phyloP scores from a whole-genome alignment of 2,888 invertebrate species.

The Drosophila percnosoma region DNA sequence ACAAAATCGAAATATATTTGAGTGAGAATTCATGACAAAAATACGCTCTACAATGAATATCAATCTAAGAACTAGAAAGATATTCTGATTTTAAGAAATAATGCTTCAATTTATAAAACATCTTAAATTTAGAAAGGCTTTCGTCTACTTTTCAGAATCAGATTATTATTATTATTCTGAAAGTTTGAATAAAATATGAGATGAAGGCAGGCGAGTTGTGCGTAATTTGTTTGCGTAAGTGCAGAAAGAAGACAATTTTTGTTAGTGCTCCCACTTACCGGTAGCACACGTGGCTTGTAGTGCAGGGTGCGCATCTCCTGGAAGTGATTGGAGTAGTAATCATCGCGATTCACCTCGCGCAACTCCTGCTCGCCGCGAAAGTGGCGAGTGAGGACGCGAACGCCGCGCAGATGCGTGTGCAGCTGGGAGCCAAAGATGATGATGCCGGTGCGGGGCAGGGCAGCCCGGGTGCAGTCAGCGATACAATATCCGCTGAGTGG shows the following conservation, averaged over 20 bases:
- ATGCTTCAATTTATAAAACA: background rate
- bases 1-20: background rate
- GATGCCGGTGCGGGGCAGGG: constrained; percentile 93
- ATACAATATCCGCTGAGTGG: constrained; percentile 95
- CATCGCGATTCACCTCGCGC: constrained; percentile 93
- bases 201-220: no score
- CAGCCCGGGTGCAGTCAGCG: constrained; percentile 95
- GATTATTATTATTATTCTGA: no score
- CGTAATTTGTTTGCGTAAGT: no score
- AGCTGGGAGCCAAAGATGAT: constrained; percentile 97
- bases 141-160: no score
- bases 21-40: no score
- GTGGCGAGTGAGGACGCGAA: constrained; percentile 93
- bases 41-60: background rate
- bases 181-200: no score
- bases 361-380: constrained; percentile 93
- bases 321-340: constrained; percentile 98
- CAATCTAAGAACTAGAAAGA: background rate
- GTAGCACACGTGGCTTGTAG: constrained; percentile 91
- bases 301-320: constrained; percentile 97
- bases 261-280: constrained; percentile 86
- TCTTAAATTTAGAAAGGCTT: background rate
- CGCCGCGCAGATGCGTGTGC: constrained; percentile 97
- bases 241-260: no score
- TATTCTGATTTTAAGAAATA: background rate